Evolutionary conservation across 1,140 invertebrate genomes (phyloP), one percentile per base, ranked within the genome.

Genomic region (Leptopilina clavipes): DNA sequence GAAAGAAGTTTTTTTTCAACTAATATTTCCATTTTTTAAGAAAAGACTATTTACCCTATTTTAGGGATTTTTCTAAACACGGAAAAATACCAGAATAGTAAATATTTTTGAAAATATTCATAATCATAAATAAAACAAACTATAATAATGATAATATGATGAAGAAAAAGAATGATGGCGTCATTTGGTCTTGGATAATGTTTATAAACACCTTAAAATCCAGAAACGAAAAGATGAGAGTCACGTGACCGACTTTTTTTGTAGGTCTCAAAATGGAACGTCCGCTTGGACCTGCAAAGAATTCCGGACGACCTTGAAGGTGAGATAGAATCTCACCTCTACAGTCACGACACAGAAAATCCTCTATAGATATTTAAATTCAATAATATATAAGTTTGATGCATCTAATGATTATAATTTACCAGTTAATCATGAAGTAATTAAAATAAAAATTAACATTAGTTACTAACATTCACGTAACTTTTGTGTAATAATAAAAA

Each of bases 241-340:
- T 22, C 72, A 25, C 75, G 77, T 77, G 74, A 76, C 76, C 70
- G 71, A 44, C 48, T 18, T 77, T 75, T 79, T 79, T 70, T 74
- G 65, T 76, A 79, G 77, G 72, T 77, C 76, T 81, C 85, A 86
- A 86, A 86, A 79, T 85, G 83, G 81, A 86, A 77, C 83, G 84
- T 72, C 74, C 48, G 48, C 48, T 17, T 52, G 48, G 48, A 17
- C 14, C 48, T 5, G 54, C 22, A 7, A 65, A 73, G 76, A 84
- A 73, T 80, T 82, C 85, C 74, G 76, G 84, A 78, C 80, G 82
- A 81, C 85, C 85, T 86, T 86, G 84, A 52, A 59, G 81, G 73
- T 81, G 79, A 78, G 79, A 85, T 84, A 83, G 83, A 75, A 84
- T 83, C 80, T 74, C 78, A 54, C 40, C 70, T 40, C 76, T 80